Base-by-base conservation (phyloP, 2,797 vertebrate genomes). In the Alosa sapidissima region DNA sequence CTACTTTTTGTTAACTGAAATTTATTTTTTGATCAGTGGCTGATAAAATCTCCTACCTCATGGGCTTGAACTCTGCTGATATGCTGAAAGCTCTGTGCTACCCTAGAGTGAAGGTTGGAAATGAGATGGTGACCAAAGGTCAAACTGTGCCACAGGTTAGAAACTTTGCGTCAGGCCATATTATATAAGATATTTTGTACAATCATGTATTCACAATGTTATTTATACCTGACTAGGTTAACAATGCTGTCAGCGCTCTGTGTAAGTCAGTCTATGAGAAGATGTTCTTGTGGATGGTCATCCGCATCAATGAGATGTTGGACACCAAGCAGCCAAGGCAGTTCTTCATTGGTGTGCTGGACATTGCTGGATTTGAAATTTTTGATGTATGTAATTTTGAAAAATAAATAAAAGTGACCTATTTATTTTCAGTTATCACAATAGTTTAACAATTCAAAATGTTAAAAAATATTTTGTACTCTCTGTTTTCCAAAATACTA, bases 201-300 rank as follows among this genome's bases (percentile, higher is more conserved):
- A 21, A 19, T 3, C 16, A 19, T 55, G 54, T 55, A 16, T 54
- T 54, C 13, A 16, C 54, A 51, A 8, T 52, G 1, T 65, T 65
- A 33, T 51, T 68, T 78, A 49, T 33, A 36, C 41, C 28, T 81
- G 82, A 11, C 13, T 86, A 97, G 96, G 97, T 97, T n/a, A 94
- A 96, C 81, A 96, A 97, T 0, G 90, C 96, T 1, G 95, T 97
- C 72, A 94, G 85, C 2, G 96, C 92, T 75, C 93, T 95, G 82
- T 95, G 95, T 83, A 97, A 97, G 84, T 96, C 97, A 0, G 93
- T 97, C 28, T 97, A 97, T 3, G 96, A 97, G 87, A 97, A 97
- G 55, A 90, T 97, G 88, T 97, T 98, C 92, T 41, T 95, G 28
- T 97, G 96, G 97, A 97, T 97, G 96, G 97, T 97, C 0, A 81